These are phyloP conservation scores for Saiga tatarica DNA, from an alignment of 2,113 vertebrate genomes.

Conservation along the genomic window DNA sequence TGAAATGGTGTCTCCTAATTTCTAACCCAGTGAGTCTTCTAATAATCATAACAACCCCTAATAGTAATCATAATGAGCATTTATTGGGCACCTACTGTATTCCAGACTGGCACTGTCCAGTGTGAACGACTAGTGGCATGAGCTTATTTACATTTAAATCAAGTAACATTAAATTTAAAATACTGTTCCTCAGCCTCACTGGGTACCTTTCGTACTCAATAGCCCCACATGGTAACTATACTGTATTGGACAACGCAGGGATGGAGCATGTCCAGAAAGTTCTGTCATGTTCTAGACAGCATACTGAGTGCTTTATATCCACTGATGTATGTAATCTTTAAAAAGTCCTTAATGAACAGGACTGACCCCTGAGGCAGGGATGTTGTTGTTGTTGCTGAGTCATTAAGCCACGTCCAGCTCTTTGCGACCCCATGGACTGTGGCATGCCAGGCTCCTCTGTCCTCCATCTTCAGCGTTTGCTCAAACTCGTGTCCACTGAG, in stretches of 20 bases:
- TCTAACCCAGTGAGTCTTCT: background rate
- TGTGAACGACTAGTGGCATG: background rate
- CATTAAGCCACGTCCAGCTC: background rate
- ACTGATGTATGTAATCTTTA: background rate
- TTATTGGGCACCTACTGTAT: background rate
- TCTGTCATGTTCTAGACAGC: background rate
- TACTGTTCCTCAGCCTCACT: background rate
- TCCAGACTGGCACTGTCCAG: background rate
- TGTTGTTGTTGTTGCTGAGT: background rate
- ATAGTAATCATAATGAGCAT: background rate
- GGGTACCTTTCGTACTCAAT: background rate
- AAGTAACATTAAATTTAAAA: background rate
- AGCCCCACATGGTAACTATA: background rate
- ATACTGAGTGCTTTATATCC: background rate
- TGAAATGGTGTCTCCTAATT: background rate
- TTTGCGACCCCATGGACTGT: background rate
- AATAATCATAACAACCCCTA: too few relatives aligned
- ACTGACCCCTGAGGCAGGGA: background rate
- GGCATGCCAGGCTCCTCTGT: background rate
- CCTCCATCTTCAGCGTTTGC: background rate
- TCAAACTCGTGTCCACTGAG: background rate
- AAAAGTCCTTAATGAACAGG: background rate
- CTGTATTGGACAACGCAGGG: background rate
- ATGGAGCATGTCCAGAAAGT: background rate
- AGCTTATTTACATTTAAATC: background rate